These are phyloP conservation scores for Porites evermanni DNA, from an alignment of 92 coral and sea anemone genomes.

Conservation along the genomic window DNA sequence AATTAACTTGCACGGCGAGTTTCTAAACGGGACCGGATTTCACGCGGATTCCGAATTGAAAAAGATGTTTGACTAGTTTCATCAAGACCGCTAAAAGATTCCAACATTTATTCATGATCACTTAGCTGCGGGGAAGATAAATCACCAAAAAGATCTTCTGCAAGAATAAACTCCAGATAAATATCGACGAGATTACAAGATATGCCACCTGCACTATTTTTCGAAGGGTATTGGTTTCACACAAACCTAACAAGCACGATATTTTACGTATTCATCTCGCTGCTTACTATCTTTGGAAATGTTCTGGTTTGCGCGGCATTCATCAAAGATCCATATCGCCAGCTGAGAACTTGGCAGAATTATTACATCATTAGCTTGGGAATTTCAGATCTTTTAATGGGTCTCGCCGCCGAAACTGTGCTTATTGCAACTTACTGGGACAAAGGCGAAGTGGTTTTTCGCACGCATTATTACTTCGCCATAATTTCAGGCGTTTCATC, in stretches of 20 bases:
- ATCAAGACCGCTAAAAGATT: no score
- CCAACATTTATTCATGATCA: no score
- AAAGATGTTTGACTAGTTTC: no score
- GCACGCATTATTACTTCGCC: constrained; percentile 73
- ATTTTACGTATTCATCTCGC: constrained; percentile 64
- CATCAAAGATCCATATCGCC: constrained; percentile 68
- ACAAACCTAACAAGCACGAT: constrained; percentile 68
- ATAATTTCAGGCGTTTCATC: constrained; percentile 76
- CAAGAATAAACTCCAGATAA: not conserved
- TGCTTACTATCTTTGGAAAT: constrained; percentile 70
- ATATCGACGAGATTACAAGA: not conserved
- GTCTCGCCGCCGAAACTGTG: constrained; percentile 70
- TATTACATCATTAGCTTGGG: constrained; percentile 79
- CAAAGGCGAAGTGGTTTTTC: constrained; percentile 51
- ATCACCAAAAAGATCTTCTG: not conserved
- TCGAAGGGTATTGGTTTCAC: constrained; percentile 83
- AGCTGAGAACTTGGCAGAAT: constrained; percentile 74
- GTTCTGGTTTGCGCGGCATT: constrained; percentile 71
- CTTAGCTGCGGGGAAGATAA: not conserved
- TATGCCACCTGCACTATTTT: constrained; percentile 52
- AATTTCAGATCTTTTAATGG: constrained; percentile 80
- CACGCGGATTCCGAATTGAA: no score
- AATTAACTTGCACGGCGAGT: no score
- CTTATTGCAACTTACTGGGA: constrained; percentile 78
- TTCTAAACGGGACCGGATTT: no score